Evolutionary conservation across 2,113 vertebrate genomes (phyloP).

Genomic region (Hucho hucho): DNA sequence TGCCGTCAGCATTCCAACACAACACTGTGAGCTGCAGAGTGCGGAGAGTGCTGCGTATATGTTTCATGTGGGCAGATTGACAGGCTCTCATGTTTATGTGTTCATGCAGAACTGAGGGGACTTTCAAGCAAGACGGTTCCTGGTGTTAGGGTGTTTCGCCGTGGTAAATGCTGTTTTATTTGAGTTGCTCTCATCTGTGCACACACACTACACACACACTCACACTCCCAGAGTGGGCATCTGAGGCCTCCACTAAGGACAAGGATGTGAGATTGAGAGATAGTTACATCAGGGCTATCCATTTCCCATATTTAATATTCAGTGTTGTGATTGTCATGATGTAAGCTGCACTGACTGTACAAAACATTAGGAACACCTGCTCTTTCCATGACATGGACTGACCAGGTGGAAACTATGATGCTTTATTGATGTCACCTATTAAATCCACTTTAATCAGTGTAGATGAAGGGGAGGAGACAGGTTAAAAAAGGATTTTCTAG

Average conservation of each 20-base stretch:
- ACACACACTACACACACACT: constrained; percentile 1
- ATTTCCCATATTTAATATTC: constrained; percentile 36
- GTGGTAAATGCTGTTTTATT: neutral
- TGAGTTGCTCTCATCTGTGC: neutral
- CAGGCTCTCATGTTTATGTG: constrained; percentile 60
- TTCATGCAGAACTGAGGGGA: constrained; percentile 52
- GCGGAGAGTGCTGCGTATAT: constrained; percentile 46
- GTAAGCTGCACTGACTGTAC: too few species aligned
- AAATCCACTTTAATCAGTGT: too few species aligned
- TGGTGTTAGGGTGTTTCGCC: constrained; percentile 22
- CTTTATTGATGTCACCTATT: too few species aligned
- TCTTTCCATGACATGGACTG: too few species aligned
- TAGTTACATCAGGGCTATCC: constrained; percentile 30
- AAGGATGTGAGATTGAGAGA: neutral
- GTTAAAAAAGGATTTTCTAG: too few species aligned
- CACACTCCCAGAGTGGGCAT: constrained; percentile 13
- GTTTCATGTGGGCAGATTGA: constrained; percentile 68
- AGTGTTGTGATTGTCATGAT: constrained; percentile 23
- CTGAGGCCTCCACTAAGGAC: constrained; percentile 11
- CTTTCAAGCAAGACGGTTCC: neutral
- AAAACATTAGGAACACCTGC: too few species aligned
- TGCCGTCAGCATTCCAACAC: constrained; percentile 67
- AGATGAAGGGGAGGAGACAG: too few species aligned
- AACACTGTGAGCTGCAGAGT: constrained; percentile 21
- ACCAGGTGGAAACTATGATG: too few species aligned